Evolutionary conservation across 2,888 invertebrate genomes (phyloP), one percentile per base, ranked within the genome.

Genomic region (Tetropium fuscum): DNA sequence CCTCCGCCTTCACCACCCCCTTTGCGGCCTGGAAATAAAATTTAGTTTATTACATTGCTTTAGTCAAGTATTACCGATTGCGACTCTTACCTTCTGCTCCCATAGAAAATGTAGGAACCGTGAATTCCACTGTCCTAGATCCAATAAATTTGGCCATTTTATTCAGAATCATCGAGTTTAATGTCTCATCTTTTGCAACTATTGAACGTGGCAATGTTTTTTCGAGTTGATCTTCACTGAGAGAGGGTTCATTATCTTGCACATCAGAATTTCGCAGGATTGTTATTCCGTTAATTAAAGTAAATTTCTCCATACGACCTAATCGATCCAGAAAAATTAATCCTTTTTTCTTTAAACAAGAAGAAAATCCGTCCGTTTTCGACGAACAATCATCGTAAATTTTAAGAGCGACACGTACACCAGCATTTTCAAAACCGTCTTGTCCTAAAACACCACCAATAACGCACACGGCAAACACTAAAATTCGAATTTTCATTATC

Each of bases 301-400:
- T 81, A 15, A 87, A 72, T 13, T 87, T 84, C 16, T 91, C 90
- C 83, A 93, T 89, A 59, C 89, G 86, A 0, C 89, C 87, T 18
- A 92, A 86, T 44, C 93, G 84, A 74, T 93, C 93, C 67, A 93
- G 87, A 78, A 93, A 92, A 1, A 90, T 83, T 56, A 93, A 88
- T 0, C 92, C 92, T 76, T 92, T 93, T 80, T 91, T 92, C 83
- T 93, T 93, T 47, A 93, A 82, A 77, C 93, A 93, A 16, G 90
- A 89, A 49, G 89, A 83, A 49, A 93, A 83, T 43, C 90, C 91
- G 58, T 89, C 89, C 1, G 88, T 81, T 64, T 87, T 86, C 80
- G 86, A 85, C 62, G 87, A 87, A 75, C 93, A 93, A 71, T 93
- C 93, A 70, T 93, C 92, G 79, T 92, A 93, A 64, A 93, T 85